These are phyloP conservation scores for Bombus superbus DNA, from an alignment of 1,140 invertebrate species.

Conservation along the genomic window DNA sequence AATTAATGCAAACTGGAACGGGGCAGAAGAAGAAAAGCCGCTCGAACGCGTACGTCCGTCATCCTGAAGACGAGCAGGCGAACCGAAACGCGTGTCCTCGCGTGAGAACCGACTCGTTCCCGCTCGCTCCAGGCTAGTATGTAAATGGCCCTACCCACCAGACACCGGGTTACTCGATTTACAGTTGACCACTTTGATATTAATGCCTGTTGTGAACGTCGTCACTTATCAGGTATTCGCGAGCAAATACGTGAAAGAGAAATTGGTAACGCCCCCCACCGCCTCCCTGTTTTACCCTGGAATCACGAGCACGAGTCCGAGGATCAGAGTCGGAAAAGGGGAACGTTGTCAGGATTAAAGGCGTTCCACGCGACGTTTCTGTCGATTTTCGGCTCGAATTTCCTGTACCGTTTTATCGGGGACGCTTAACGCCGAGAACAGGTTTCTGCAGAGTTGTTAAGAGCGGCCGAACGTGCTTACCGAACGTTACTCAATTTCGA, in stretches of 20 bases:
- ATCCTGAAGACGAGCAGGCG: slow-evolving; percentile 54
- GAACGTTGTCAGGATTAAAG: neutral
- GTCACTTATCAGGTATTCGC: slow-evolving; percentile 14
- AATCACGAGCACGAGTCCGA: neutral
- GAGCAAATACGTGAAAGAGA: slow-evolving; percentile 12
- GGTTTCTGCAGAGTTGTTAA: slow-evolving; percentile 21
- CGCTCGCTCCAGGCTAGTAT: slow-evolving; percentile 53
- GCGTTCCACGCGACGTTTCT: slow-evolving; percentile 15
- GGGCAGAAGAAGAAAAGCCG: slow-evolving; percentile 68
- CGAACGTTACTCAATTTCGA: neutral
- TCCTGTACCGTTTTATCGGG: slow-evolving; percentile 17
- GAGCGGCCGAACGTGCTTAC: neutral
- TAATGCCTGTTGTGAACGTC: slow-evolving; percentile 5
- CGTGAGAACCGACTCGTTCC: slow-evolving; percentile 76
- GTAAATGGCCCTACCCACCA: slow-evolving; percentile 46
- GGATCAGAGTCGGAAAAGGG: neutral
- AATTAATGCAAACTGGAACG: slow-evolving; percentile 73
- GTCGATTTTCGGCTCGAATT: slow-evolving; percentile 10
- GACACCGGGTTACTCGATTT: slow-evolving; percentile 15
- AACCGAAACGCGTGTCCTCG: slow-evolving; percentile 71
- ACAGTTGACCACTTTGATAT: slow-evolving; percentile 17
- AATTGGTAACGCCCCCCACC: neutral
- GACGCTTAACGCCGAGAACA: slow-evolving; percentile 26
- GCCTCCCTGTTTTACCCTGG: neutral
- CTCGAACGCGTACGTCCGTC: slow-evolving; percentile 64